A percentile compares a stretch with the other conserved stretches of the same genome.
These are phyloP conservation scores for Diadophis punctatus DNA, from an alignment of 2,113 vertebrate species.

Conservation along the genomic window DNA sequence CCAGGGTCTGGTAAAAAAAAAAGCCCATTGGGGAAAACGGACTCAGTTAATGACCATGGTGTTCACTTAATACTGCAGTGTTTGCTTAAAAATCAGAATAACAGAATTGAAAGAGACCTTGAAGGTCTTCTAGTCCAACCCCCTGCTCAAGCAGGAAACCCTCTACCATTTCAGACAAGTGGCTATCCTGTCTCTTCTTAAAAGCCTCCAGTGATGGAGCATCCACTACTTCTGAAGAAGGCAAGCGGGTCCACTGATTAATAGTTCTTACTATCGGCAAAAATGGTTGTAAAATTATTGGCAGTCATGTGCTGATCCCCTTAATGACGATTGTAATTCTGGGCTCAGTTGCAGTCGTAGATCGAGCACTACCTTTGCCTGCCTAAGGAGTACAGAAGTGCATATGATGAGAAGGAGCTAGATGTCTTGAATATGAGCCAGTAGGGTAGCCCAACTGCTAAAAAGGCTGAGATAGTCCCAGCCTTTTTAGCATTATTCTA, in stretches of 20 bases:
- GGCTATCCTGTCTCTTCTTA: background rate
- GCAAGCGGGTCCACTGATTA: background rate
- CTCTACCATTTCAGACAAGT: background rate
- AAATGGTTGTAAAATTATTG: background rate
- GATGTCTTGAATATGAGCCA: background rate
- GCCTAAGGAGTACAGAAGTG: background rate
- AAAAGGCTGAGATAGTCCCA: background rate
- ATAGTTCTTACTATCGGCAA: background rate
- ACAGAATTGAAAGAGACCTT: background rate
- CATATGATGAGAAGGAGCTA: background rate
- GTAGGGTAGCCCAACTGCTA: background rate
- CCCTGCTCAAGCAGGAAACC: background rate
- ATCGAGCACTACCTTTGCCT: background rate
- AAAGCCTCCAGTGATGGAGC: background rate
- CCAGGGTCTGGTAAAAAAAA: background rate
- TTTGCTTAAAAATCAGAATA: background rate
- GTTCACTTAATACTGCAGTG: background rate
- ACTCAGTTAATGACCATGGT: background rate
- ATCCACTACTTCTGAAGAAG: background rate
- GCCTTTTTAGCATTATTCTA: background rate
- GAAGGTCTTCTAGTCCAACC: background rate
- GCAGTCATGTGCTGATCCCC: background rate
- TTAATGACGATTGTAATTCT: background rate
- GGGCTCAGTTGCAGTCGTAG: background rate
- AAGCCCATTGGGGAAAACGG: background rate